phyloP scores from a whole-genome alignment of 1,140 invertebrate species.

The Metopolophium dirhodum region DNA sequence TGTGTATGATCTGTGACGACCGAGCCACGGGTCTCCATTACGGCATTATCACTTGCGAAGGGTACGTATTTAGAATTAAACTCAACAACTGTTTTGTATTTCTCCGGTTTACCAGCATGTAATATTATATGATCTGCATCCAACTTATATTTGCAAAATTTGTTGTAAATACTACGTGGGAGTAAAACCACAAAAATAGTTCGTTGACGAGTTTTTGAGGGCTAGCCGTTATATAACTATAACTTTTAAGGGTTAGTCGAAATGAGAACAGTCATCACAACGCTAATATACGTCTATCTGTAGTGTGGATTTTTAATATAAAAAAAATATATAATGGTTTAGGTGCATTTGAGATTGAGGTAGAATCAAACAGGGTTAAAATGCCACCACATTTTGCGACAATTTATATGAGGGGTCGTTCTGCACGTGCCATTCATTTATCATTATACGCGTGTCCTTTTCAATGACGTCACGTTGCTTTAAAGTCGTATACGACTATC shows the following conservation, averaged over 20 bases:
- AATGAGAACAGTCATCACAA: neutral
- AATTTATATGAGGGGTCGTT: neutral
- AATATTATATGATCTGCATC: neutral
- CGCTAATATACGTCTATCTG: neutral
- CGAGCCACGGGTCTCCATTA: conserved; percentile 97
- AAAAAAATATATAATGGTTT: neutral
- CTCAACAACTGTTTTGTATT: neutral
- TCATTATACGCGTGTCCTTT: neutral
- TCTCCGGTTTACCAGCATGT: neutral
- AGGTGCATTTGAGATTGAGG: neutral
- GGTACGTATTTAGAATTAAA: conserved; percentile 65
- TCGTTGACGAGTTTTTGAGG: neutral
- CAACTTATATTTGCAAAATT: neutral
- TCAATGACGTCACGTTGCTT: neutral
- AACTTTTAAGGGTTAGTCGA: neutral
- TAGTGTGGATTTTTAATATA: neutral
- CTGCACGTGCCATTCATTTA: neutral
- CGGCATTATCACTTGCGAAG: conserved; percentile 97
- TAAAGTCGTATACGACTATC: neutral
- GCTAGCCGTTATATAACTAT: neutral
- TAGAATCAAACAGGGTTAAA: no score
- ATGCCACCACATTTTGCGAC: neutral
- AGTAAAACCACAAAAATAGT: neutral
- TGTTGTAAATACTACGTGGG: no score
- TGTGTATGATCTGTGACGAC: conserved; percentile 98